Percentiles rank a stretch among this genome's conserved stretches.
These are phyloP conservation scores for Pemphigus obesinymphae DNA, from an alignment of 1,140 invertebrate species.

Conservation along the genomic window DNA sequence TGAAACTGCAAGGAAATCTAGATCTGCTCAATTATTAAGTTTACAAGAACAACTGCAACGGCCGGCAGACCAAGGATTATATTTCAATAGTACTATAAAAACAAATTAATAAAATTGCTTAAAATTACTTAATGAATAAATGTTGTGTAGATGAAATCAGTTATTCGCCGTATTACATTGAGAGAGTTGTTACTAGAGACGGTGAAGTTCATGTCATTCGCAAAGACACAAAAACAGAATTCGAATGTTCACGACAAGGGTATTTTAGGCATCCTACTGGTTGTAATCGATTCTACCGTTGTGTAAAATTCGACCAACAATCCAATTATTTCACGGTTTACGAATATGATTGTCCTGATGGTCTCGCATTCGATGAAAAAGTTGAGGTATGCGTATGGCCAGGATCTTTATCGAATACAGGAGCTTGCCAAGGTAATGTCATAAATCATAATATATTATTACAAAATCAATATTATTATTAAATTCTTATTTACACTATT, in stretches of 20 bases:
- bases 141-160: slow-evolving; percentile 23
- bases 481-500: too few species aligned
- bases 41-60: slow-evolving; percentile 50
- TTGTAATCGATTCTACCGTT: slow-evolving; percentile 66
- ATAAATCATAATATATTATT: background rate
- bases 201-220: slow-evolving; percentile 66
- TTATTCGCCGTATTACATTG: slow-evolving; percentile 64
- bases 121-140: background rate
- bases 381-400: slow-evolving; percentile 81
- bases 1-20: slow-evolving; percentile 54
- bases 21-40: slow-evolving; percentile 51
- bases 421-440: slow-evolving; percentile 58
- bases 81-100: slow-evolving; percentile 21
- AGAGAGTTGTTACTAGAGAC: slow-evolving; percentile 65
- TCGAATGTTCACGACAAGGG: slow-evolving; percentile 70
- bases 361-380: slow-evolving; percentile 71
- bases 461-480: background rate
- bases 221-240: slow-evolving; percentile 67
- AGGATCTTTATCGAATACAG: slow-evolving; percentile 63
- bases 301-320: slow-evolving; percentile 73
- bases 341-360: slow-evolving; percentile 75
- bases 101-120: background rate
- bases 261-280: slow-evolving; percentile 58
- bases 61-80: slow-evolving; percentile 23
- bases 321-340: slow-evolving; percentile 71